Base-by-base conservation (phyloP, 2,797 vertebrate genomes). In the Hoplostethus mediterraneus region DNA sequence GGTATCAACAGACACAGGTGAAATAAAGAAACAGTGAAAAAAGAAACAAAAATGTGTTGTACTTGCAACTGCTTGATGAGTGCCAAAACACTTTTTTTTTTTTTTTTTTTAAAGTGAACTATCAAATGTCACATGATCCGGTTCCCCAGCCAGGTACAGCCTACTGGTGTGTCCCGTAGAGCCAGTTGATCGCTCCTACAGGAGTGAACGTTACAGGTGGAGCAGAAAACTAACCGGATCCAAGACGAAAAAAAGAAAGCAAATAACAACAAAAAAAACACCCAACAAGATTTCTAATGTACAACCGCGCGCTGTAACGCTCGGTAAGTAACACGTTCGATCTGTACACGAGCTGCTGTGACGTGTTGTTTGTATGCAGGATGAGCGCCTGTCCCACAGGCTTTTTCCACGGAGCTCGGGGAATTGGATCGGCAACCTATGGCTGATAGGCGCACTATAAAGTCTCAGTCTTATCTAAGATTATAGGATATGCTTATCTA, bases 131-230 rank as follows among this genome's bases (percentile, higher is more conserved):
- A 93, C 84, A 1, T 91, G 88, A 65, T 21, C 76, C 14, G 64
- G 61, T 44, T 3, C 4, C 56, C 38, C 10, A 5, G 33, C 55
- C 42, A 44, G 42, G 56, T 40, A 0, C 72, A 59, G 87, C 76
- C 79, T 52, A 14, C 80, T 9, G 21, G 57, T 5, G 60, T 10
- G 77, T 28, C 67, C 68, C 28, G 28, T 28, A 28, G 31, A 38
- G 77, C 51, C n/a, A 5, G 74, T 73, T 70, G 21, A 69, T 71
- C 73, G 28, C 69, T 83, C 62, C 72, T 62, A 76, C 52, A 63
- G 82, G 88, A 83, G 55, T 38, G 80, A 61, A 17, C 70, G 71
- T 81, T 77, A 87, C 90, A 92, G 91, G 89, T 91, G 89, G 80
- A 86, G 69, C 75, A 9, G 7, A 3, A 3, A 16, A 28, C 31